Percentiles rank a stretch among this genome's conserved stretches.
Conservation (phyloP, 2,888 invertebrate genomes). For the Spilarctia lutea region DNA sequence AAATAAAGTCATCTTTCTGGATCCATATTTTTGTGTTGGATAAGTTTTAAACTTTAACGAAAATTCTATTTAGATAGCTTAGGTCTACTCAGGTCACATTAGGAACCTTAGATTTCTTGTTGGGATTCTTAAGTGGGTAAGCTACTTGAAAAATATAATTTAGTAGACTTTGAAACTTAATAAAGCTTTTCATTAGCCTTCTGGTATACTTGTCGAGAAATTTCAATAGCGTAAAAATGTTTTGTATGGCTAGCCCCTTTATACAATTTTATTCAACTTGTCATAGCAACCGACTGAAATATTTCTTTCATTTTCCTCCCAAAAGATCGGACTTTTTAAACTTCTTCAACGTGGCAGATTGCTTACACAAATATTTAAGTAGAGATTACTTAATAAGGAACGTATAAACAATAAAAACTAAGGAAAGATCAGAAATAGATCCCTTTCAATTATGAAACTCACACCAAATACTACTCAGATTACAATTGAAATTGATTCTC, state of each 20-base stretch:
- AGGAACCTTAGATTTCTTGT: too few relatives aligned
- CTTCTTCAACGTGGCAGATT: background rate
- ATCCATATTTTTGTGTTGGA: background rate
- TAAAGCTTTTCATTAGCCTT: background rate
- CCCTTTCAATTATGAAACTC: background rate
- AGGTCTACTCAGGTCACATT: too few relatives aligned
- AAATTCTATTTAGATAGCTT: too few relatives aligned
- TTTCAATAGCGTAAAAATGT: background rate
- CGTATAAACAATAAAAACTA: background rate
- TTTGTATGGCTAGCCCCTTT: background rate
- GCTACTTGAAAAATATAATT: background rate
- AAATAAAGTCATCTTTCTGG: background rate
- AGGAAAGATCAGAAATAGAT: background rate
- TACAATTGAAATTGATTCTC: background rate
- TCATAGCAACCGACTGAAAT: background rate
- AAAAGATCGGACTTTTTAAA: background rate
- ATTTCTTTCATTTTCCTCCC: background rate
- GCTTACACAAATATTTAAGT: background rate
- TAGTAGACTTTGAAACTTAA: background rate
- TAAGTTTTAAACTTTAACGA: background rate
- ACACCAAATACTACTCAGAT: background rate
- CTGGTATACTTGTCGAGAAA: background rate
- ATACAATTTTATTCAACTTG: background rate
- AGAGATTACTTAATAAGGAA: background rate
- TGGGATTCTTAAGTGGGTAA: too few relatives aligned